Evolutionary conservation across 1,140 invertebrate genomes (phyloP).

Genomic region (Acromyrmex charruanus): DNA sequence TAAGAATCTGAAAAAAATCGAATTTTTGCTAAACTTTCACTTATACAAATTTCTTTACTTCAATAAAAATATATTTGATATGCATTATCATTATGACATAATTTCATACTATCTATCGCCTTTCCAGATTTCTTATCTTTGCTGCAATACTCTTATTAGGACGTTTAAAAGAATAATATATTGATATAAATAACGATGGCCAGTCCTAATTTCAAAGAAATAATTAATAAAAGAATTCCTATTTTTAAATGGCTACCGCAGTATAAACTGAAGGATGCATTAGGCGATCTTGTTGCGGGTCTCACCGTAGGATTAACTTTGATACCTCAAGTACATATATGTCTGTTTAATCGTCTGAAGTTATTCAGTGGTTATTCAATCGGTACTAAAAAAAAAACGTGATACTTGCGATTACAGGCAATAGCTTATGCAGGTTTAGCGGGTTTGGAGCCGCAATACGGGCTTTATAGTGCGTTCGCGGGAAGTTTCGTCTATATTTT

Average conservation of each 20-base stretch:
- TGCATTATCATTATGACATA: too few species aligned
- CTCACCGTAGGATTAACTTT: conserved; percentile 87
- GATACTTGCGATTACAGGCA: conserved; percentile 86
- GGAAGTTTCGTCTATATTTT: conserved; percentile 94
- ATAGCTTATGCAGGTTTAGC: conserved; percentile 93
- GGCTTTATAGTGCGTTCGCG: conserved; percentile 94
- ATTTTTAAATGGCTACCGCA: conserved; percentile 85
- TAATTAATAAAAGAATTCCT: conserved; percentile 80
- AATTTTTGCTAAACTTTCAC: background rate
- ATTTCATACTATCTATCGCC: background rate
- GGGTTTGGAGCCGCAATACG: conserved; percentile 92
- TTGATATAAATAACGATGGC: conserved; percentile 55
- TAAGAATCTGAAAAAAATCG: background rate
- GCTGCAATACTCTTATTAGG: background rate
- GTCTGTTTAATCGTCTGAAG: background rate
- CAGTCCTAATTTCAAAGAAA: conserved; percentile 47
- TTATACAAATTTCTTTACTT: background rate
- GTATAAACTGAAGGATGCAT: conserved; percentile 82
- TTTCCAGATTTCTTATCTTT: background rate
- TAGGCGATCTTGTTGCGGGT: conserved; percentile 88
- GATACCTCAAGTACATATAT: conserved; percentile 87
- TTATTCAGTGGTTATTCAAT: background rate
- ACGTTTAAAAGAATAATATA: conserved; percentile 5
- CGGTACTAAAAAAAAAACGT: background rate
- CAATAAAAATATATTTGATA: background rate